Conservation (phyloP, 2,888 invertebrate species). For the Cremastinae sp. region DNA sequence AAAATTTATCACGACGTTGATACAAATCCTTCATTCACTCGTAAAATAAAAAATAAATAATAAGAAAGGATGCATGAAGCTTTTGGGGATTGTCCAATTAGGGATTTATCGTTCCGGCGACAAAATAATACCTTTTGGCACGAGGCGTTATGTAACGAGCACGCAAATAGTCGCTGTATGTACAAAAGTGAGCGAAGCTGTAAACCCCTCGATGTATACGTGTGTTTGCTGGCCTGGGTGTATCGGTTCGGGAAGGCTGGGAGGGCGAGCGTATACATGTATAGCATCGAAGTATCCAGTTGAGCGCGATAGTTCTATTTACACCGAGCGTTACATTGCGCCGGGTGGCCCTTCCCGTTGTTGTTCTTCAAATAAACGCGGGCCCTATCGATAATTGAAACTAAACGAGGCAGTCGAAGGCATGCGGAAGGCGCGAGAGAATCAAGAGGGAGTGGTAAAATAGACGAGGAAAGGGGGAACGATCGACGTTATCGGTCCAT, state of each 20-base stretch:
- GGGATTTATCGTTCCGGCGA: too few species aligned
- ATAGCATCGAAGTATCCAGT: neutral
- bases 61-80: too few species aligned
- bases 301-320: conserved; percentile 31
- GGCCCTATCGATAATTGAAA: conserved; percentile 56
- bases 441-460: neutral
- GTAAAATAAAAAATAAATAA: conserved; percentile 2
- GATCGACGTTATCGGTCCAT: too few species aligned
- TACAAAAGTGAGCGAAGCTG: too few species aligned
- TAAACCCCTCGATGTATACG: neutral
- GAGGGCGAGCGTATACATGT: neutral
- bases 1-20: too few species aligned
- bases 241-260: too few species aligned
- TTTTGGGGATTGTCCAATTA: too few species aligned
- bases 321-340: neutral
- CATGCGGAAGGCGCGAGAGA: neutral
- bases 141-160: too few species aligned
- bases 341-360: conserved; percentile 1
- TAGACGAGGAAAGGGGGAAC: too few species aligned
- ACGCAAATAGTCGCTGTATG: too few species aligned
- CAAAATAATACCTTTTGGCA: too few species aligned
- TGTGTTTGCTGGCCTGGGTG: neutral
- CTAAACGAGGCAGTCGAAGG: conserved; percentile 24
- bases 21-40: too few species aligned
- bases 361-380: conserved; percentile 42